A percentile compares a stretch with the other conserved stretches of the same genome.
phyloP scores from a whole-genome alignment of 1,140 invertebrate species.

The Charaxes varanes region DNA sequence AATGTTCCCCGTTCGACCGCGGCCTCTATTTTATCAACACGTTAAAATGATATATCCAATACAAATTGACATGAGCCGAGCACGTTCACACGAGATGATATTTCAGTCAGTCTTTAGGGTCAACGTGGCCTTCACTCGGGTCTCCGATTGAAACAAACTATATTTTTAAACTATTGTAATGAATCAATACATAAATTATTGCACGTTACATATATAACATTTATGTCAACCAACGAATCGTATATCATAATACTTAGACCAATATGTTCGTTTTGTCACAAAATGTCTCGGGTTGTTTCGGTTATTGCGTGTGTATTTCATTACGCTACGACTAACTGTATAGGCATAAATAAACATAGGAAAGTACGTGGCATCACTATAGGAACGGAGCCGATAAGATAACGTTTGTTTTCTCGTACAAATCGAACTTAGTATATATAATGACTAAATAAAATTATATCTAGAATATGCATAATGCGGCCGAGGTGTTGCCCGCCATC shows the following conservation, averaged over 20 bases:
- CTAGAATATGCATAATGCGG: constrained; percentile 52
- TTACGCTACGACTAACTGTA: too few species aligned
- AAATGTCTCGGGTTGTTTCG: constrained; percentile 29
- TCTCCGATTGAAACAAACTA: constrained; percentile 44
- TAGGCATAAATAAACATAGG: constrained; percentile 64
- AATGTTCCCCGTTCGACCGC: not conserved
- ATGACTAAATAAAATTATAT: constrained; percentile 70
- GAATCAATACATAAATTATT: constrained; percentile 63
- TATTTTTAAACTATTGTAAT: constrained; percentile 48
- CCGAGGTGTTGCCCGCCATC: constrained; percentile 24
- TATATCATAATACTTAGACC: constrained; percentile 25
- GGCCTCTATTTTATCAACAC: constrained; percentile 11
- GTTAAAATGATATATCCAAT: constrained; percentile 30
- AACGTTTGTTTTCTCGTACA: constrained; percentile 42
- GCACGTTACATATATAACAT: constrained; percentile 51
- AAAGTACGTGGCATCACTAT: constrained; percentile 55
- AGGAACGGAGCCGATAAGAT: constrained; percentile 62
- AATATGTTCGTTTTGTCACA: constrained; percentile 27
- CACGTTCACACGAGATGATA: constrained; percentile 55
- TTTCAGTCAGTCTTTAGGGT: constrained; percentile 61
- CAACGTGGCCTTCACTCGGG: constrained; percentile 32
- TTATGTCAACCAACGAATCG: constrained; percentile 25
- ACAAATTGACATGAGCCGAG: constrained; percentile 54
- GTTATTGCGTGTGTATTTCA: constrained; percentile 28
- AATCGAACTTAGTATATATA: constrained; percentile 54